phyloP scores from a whole-genome alignment of 2,797 vertebrate species.

The Agapornis canus region DNA sequence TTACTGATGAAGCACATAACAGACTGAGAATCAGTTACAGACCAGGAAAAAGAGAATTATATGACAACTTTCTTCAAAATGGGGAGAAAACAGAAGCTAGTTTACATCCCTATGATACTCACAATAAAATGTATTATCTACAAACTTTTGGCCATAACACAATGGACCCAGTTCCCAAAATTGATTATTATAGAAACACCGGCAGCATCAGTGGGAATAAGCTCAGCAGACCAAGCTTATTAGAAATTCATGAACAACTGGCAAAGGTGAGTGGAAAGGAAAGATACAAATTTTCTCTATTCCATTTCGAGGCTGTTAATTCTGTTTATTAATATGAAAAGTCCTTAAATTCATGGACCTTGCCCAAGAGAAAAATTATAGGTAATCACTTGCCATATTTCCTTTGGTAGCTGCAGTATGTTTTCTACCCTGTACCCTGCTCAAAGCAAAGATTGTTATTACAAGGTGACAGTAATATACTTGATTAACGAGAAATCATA shows the following conservation, averaged over 20 bases:
- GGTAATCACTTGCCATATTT: not conserved
- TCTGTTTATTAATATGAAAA: slow-evolving; percentile 38
- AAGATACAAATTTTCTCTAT: not conserved
- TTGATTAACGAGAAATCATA: not conserved
- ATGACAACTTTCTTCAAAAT: slow-evolving; percentile 81
- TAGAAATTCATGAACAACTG: slow-evolving; percentile 93
- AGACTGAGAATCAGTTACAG: slow-evolving; percentile 77
- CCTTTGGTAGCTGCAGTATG: not conserved
- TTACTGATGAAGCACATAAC: slow-evolving; percentile 74
- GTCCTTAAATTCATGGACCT: slow-evolving; percentile 21
- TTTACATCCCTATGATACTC: slow-evolving; percentile 81
- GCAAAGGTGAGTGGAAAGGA: slow-evolving; percentile 86
- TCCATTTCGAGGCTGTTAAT: slow-evolving; percentile 12
- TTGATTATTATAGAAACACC: slow-evolving; percentile 95
- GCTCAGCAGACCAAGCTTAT: slow-evolving; percentile 88
- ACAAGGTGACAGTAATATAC: not conserved
- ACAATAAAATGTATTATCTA: slow-evolving; percentile 81
- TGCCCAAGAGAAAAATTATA: not conserved
- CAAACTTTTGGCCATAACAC: slow-evolving; percentile 94
- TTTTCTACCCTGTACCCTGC: not conserved
- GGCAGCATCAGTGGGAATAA: slow-evolving; percentile 92
- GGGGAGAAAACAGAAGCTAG: slow-evolving; percentile 80
- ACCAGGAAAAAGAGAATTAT: slow-evolving; percentile 77
- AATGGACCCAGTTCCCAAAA: slow-evolving; percentile 90
- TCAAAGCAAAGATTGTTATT: not conserved